Base-by-base conservation (phyloP, 2,888 invertebrate genomes). In the Gandaritis pyraliata region DNA sequence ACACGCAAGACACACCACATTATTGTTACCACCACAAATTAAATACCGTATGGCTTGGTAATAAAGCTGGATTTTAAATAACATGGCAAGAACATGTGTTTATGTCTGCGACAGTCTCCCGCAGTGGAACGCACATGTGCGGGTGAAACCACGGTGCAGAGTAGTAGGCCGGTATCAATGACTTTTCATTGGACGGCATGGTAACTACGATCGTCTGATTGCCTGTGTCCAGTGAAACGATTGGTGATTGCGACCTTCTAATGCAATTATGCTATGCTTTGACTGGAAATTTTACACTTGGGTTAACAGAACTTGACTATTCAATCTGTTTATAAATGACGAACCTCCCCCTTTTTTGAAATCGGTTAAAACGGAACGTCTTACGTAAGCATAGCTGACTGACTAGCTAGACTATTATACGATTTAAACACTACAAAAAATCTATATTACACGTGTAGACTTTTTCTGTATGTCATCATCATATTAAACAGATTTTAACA, bases 1-100 rank as follows among this genome's bases (percentile, higher is more conserved):
- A 61, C 74, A 76, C 71, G 74, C 77, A 70, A 74, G 41, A 43
- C 48, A 75, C 71, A 29, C 67, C 59, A 68, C 77, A 75, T 45
- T 33, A 36, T 48, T 23, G 39, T 33, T 18, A 43, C 39, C 39
- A 47, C 39, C 8, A 39, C 46, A 29, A 49, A 45, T 18, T 6
- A 6, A 8, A 43, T 23, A 12, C 56, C 33, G 51, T 64, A 56
- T 49, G 5, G 0, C 48, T 0, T 38, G 0, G 56, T n/a, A 23
- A 53, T 64, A 59, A 45, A 45, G 52, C 43, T 10, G 41, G 33
- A n/a, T 45, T 45, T 53, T 13, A n/a, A 16, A 39, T 38, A 12
- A 13, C 36, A 51, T 12, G n/a, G 45, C 49, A 8, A 16, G 16
- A 16, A 38, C 43, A 55, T 51, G 55, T 52, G 49, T 13, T 36